Evolutionary conservation across 2,797 vertebrate genomes (phyloP), one percentile per base, ranked within the genome.

Genomic region (Malacoctenus gilli): DNA sequence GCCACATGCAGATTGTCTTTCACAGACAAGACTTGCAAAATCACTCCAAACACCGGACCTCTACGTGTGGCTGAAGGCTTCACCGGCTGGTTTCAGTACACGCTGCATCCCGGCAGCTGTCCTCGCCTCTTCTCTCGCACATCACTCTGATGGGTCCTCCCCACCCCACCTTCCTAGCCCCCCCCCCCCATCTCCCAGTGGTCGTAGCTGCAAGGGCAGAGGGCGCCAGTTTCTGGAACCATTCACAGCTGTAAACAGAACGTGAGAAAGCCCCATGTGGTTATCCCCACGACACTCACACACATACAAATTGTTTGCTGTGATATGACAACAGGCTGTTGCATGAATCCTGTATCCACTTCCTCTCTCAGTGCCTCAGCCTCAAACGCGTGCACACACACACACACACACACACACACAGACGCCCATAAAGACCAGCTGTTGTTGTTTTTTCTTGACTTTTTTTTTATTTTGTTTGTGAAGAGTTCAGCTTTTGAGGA

Each of bases 241-340:
- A 78, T 87, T 90, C 82, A 82, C 88, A 88, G 85, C 87, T 91
- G 89, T 90, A 88, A 91, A 89, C 86, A 81, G 88, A 90, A 91
- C 88, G 88, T 92, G 91, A 91, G 89, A 92, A 92, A 83, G 82
- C 77, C 77, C 68, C 68, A 82, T 89, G 89, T 86, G 86, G 85
- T 82, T 87, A 59, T 89, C 86, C 84, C 82, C 84, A 81, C 59
- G 74, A 85, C 79, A 79, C 52, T 62, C 65, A 75, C 61, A 68
- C 64, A 40, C 57, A 28, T 32, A 46, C 37, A 51, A 62, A 66
- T 25, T 69, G 77, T 84, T 87, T 84, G 80, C 73, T 83, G 70
- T 87, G 77, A 79, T 79, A 68, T 69, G 77, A 77, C 78, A 66
- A 55, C 59, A 16, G 48, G 65, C 72, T 75, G 68, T 59, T 72